Evolutionary conservation across 1,140 invertebrate species (phyloP).

Genomic region (Drosophila elegans): DNA sequence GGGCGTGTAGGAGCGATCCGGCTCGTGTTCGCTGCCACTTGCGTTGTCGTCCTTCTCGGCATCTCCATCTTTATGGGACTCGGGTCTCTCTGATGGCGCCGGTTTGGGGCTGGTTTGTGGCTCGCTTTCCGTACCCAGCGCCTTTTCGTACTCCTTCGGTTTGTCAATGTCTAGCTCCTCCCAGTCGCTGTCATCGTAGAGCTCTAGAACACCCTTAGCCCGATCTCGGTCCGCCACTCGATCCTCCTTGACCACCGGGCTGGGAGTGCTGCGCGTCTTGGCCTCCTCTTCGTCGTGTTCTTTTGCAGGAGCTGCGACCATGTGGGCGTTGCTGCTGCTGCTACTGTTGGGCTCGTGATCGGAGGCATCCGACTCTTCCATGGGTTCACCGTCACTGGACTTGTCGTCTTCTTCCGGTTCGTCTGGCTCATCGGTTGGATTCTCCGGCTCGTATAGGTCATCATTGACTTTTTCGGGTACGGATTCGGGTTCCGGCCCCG

Average conservation of each 20-base stretch:
- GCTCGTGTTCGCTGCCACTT: constrained; percentile 47
- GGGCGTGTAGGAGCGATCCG: constrained; percentile 88
- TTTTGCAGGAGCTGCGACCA: not conserved
- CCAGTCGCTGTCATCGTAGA: constrained; percentile 85
- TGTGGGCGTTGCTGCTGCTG: not conserved
- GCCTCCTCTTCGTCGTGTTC: constrained; percentile 42
- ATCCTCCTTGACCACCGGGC: constrained; percentile 50
- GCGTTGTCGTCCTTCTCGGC: not conserved
- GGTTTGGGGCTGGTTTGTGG: constrained; percentile 3
- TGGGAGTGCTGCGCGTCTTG: constrained; percentile 58
- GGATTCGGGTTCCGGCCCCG: constrained; percentile 48
- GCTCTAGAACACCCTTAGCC: constrained; percentile 75
- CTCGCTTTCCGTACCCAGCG: constrained; percentile 26
- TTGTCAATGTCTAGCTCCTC: constrained; percentile 82
- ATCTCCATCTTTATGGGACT: constrained; percentile 5
- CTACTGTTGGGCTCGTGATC: constrained; percentile 2
- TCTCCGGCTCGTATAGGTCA: constrained; percentile 79
- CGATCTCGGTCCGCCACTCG: constrained; percentile 45
- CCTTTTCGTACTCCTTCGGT: constrained; percentile 75
- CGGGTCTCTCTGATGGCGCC: constrained; percentile 1
- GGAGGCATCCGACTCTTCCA: constrained; percentile 2
- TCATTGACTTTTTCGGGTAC: constrained; percentile 9
- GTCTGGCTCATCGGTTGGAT: constrained; percentile 70
- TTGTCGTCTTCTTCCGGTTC: constrained; percentile 14
- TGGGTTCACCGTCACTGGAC: constrained; percentile 22